Evolutionary conservation across 64 coral and sea anemone species (phyloP).

Genomic region (Montipora cactus): DNA sequence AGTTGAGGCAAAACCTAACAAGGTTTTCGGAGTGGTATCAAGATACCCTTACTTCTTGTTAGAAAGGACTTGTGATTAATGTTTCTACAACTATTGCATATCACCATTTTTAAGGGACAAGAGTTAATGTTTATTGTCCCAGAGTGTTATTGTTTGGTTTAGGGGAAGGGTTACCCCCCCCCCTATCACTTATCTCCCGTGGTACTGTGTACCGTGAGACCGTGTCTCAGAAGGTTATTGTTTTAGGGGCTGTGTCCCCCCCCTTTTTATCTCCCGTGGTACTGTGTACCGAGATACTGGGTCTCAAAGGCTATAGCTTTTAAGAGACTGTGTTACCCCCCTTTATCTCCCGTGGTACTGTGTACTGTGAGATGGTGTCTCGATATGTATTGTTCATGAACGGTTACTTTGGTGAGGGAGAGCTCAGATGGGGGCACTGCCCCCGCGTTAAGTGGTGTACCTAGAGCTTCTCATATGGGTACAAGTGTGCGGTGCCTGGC

Average conservation of each 20-base stretch:
- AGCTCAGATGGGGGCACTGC: neutral
- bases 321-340: neutral
- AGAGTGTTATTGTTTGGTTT: neutral
- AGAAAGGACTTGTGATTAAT: too few relatives aligned
- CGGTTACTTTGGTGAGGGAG: neutral
- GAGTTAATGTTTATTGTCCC: neutral
- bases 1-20: too few relatives aligned
- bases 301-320: neutral
- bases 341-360: slow-evolving; percentile 1
- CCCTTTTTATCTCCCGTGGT: neutral
- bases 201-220: slow-evolving; percentile 11
- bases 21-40: too few relatives aligned
- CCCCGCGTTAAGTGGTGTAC: neutral
- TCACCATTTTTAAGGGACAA: too few relatives aligned
- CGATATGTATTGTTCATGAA: neutral
- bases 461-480: neutral
- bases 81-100: too few relatives aligned
- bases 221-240: neutral
- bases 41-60: too few relatives aligned
- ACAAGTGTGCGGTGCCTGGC: neutral
- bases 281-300: neutral
- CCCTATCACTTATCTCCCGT: neutral
- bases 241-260: neutral
- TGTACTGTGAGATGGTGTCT: too few relatives aligned
- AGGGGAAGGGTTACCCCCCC: neutral